Base-by-base conservation (phyloP, 1,140 invertebrate species). In the Drosophila pseudoobscura region DNA sequence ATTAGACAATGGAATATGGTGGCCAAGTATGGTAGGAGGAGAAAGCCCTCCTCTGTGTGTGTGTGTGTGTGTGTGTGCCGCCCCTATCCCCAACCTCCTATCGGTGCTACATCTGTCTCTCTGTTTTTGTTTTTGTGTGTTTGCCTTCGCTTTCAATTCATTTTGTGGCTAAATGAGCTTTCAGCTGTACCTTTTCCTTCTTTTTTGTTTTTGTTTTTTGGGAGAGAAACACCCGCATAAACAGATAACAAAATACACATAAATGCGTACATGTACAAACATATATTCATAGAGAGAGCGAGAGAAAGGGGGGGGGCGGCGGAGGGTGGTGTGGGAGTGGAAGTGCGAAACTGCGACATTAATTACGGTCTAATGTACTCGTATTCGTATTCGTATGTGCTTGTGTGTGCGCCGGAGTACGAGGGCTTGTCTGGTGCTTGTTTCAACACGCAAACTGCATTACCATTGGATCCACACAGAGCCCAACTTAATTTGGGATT, bases 311-410 rank as follows among this genome's bases (percentile, higher is more conserved):
- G 5, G 5, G 9, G 20, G 20, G 20, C 1, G 6, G 31, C 2
- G 31, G 31, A 0, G 31, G 8, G 31, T 9, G 9, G 31, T 13
- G 35, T 39, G 3, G 13, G 11, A 9, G 9, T 6, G 13, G 31
- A 9, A 50, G 15, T 46, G 15, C 20, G 20, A 71, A 71, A 71
- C 68, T 71, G 55, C 68, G 68, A 74, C 80, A 87, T 85, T 85
- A 85, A 85, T 85, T 84, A 85, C 65, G 73, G 59, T 41, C 71
- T 66, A 80, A 76, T 76, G 77, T 76, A 62, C 65, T 59, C 35
- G 1, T 39, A 50, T 69, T 51, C 45, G 43, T 54, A 75, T 75
- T 17, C 17, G 17, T 39, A 20, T 61, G 5, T 60, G 20, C 20
- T 20, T 39, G n/a, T 60, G 13, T 53, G 39, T 9, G 26, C 11